Evolutionary conservation across 2,113 vertebrate genomes (phyloP).

Genomic region (Camelus dromedarius): DNA sequence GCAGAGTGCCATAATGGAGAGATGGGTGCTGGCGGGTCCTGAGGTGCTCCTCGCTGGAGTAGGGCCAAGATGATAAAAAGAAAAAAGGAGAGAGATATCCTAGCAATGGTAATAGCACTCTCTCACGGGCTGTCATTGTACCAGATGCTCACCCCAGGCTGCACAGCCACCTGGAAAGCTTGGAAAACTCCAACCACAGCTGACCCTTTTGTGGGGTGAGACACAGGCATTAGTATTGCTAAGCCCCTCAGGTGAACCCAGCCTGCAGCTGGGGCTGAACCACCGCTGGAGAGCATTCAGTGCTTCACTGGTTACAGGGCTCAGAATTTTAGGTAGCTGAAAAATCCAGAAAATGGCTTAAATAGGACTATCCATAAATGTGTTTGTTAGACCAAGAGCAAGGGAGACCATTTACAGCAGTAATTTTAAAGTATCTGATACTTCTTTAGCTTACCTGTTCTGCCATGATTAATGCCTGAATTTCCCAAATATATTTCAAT

Average conservation of each 20-base stretch:
- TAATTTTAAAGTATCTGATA: constrained; percentile 24
- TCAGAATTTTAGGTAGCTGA: not conserved
- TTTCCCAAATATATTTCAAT: constrained; percentile 10
- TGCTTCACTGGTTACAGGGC: not conserved
- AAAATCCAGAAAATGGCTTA: not conserved
- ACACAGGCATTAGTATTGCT: fast-evolving
- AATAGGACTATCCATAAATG: not conserved
- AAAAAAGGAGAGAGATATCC: not conserved
- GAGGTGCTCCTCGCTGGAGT: not conserved
- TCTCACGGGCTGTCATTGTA: not conserved
- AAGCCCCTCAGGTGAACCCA: not conserved
- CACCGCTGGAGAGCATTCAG: not conserved
- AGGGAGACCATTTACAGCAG: not conserved
- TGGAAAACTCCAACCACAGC: not conserved
- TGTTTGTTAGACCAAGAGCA: not conserved
- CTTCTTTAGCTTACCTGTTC: not conserved
- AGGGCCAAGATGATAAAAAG: not conserved
- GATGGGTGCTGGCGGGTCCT: not conserved
- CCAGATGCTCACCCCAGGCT: not conserved
- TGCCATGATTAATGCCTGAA: not conserved
- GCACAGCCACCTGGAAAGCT: not conserved
- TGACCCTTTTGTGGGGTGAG: not conserved
- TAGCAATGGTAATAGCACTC: not conserved
- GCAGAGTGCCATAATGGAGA: not conserved
- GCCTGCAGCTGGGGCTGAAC: not conserved